These are phyloP conservation scores for Euzetes globulus DNA, from an alignment of 2,888 invertebrate genomes.

Conservation along the genomic window DNA sequence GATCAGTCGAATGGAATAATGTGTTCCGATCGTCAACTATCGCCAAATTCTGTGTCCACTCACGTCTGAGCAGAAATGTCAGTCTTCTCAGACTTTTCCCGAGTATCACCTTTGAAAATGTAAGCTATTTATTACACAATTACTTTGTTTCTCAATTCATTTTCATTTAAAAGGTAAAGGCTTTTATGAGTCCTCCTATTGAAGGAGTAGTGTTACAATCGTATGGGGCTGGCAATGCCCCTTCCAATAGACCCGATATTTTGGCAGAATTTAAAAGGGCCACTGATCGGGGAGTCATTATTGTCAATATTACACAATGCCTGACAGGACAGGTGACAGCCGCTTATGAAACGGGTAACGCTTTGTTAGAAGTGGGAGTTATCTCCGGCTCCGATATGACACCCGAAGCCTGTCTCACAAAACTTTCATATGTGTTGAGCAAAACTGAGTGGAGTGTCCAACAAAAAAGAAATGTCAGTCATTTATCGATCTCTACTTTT, in stretches of 20 bases:
- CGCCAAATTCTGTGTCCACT: slow-evolving; percentile 63
- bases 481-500: too few species aligned
- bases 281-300: slow-evolving; percentile 65
- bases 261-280: slow-evolving; percentile 64
- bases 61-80: slow-evolving; percentile 70
- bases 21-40: slow-evolving; percentile 58
- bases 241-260: slow-evolving; percentile 71
- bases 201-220: slow-evolving; percentile 79
- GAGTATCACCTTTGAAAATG: slow-evolving; percentile 71
- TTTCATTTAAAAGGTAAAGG: slow-evolving; percentile 47
- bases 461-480: slow-evolving; percentile 46
- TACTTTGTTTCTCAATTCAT: neutral
- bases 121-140: slow-evolving; percentile 44
- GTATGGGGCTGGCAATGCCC: slow-evolving; percentile 89
- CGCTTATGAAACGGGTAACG: slow-evolving; percentile 75
- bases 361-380: slow-evolving; percentile 61
- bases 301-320: slow-evolving; percentile 90
- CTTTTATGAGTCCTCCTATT: slow-evolving; percentile 61
- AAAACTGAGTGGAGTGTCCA: slow-evolving; percentile 54
- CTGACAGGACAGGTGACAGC: slow-evolving; percentile 68
- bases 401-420: slow-evolving; percentile 84
- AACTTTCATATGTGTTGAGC: slow-evolving; percentile 78
- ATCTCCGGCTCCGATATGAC: slow-evolving; percentile 81
- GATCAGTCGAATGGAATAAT: slow-evolving; percentile 56
- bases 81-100: slow-evolving; percentile 81